A percentile compares a stretch with the other conserved stretches of the same genome.
Conservation (phyloP, 2,888 invertebrate species). For the Athalia circularis region DNA sequence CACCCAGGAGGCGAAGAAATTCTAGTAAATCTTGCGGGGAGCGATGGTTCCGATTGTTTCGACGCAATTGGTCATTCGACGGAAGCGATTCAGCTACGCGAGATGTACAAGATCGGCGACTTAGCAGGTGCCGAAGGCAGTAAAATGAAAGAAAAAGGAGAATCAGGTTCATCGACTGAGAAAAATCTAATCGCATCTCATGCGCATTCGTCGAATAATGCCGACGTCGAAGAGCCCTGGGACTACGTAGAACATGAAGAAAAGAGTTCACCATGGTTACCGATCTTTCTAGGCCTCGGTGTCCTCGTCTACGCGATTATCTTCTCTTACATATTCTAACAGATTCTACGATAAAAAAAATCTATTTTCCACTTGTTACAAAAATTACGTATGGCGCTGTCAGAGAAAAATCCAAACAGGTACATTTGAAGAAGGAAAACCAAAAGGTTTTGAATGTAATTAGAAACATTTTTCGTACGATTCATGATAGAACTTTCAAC, state of each 20-base stretch:
- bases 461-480: too few species aligned
- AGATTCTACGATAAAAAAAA: slow-evolving; percentile 6
- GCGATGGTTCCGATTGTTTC: slow-evolving; percentile 79
- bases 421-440: too few species aligned
- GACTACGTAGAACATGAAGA: slow-evolving; percentile 57
- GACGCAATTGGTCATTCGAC: slow-evolving; percentile 83
- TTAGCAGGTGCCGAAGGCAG: slow-evolving; percentile 59
- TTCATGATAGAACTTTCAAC: too few species aligned
- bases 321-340: slow-evolving; percentile 54
- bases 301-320: slow-evolving; percentile 59
- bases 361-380: neutral
- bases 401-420: too few species aligned
- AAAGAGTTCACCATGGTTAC: slow-evolving; percentile 51
- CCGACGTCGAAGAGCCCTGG: slow-evolving; percentile 61
- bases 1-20: slow-evolving; percentile 81
- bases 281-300: slow-evolving; percentile 52
- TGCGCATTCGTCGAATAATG: slow-evolving; percentile 30
- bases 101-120: slow-evolving; percentile 78
- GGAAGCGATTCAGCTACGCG: slow-evolving; percentile 80
- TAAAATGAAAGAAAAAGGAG: neutral
- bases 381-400: neutral
- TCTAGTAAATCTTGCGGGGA: slow-evolving; percentile 76
- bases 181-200: slow-evolving; percentile 17
- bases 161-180: neutral
- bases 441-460: too few species aligned